These are phyloP conservation scores for Galleria mellonella DNA, from an alignment of 1,140 invertebrate species.

Conservation along the genomic window DNA sequence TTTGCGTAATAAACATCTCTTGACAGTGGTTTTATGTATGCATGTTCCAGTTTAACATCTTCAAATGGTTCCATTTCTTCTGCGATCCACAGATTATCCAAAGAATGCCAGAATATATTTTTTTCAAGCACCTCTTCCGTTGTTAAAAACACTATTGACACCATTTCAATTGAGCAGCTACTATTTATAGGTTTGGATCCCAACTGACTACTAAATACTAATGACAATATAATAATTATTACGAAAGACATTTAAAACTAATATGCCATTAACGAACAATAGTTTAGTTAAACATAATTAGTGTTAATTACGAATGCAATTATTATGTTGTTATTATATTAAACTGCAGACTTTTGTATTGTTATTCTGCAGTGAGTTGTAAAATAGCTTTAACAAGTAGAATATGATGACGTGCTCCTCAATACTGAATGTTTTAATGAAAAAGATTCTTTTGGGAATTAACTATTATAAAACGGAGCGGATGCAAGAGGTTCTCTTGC, in stretches of 20 bases:
- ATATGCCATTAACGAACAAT: background rate
- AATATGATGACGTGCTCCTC: background rate
- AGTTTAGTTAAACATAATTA: background rate
- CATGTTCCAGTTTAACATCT: slow-evolving; percentile 50
- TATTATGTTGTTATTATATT: too few species aligned
- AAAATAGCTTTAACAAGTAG: slow-evolving; percentile 9
- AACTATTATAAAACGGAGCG: background rate
- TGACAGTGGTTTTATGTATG: slow-evolving; percentile 47
- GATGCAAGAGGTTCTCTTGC: slow-evolving; percentile 2
- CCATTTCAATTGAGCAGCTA: slow-evolving; percentile 26
- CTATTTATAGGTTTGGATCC: background rate
- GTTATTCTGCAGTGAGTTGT: slow-evolving; percentile 3
- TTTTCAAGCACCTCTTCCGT: slow-evolving; percentile 58
- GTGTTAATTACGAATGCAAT: too few species aligned
- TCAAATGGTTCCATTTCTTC: slow-evolving; percentile 64
- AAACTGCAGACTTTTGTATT: too few species aligned
- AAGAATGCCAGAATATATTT: slow-evolving; percentile 57
- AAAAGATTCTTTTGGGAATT: too few species aligned
- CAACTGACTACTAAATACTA: background rate
- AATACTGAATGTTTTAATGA: background rate
- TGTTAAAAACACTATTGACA: slow-evolving; percentile 52
- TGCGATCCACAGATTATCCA: slow-evolving; percentile 54
- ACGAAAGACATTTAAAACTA: background rate
- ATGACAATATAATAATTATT: background rate
- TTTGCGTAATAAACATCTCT: slow-evolving; percentile 58